Conservation (phyloP, 2,797 vertebrate species). For the Danionella dracula region DNA sequence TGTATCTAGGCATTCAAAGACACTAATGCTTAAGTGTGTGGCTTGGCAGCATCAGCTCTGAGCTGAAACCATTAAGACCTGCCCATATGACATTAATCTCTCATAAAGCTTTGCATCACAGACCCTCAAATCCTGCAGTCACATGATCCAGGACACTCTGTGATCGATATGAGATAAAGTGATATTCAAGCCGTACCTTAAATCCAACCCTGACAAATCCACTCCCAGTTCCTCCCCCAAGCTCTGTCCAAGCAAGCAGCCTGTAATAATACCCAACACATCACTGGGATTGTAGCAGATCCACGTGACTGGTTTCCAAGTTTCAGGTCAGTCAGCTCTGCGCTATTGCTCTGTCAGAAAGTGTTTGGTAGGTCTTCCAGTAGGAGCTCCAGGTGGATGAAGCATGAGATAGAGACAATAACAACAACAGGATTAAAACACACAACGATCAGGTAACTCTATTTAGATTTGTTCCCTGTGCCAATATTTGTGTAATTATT, state of each 20-base stretch:
- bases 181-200: background rate
- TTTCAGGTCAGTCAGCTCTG: background rate
- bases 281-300: background rate
- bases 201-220: background rate
- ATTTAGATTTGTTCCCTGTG: too few species aligned
- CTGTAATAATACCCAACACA: constrained; percentile 16
- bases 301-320: background rate
- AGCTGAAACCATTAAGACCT: constrained; percentile 45
- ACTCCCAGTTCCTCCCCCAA: background rate
- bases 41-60: constrained; percentile 31
- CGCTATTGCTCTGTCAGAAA: background rate
- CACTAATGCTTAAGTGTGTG: background rate
- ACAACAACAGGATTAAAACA: background rate
- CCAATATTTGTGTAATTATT: background rate
- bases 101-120: constrained; percentile 33
- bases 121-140: constrained; percentile 27
- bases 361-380: background rate
- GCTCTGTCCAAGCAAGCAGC: background rate
- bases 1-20: background rate
- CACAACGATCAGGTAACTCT: constrained; percentile 4
- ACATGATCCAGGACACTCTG: constrained; percentile 40
- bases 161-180: constrained; percentile 32
- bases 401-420: constrained; percentile 8
- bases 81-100: constrained; percentile 40
- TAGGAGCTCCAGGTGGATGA: constrained; percentile 1